Base-by-base conservation (phyloP, 2,113 vertebrate genomes). In the Pseudopipra pipra region DNA sequence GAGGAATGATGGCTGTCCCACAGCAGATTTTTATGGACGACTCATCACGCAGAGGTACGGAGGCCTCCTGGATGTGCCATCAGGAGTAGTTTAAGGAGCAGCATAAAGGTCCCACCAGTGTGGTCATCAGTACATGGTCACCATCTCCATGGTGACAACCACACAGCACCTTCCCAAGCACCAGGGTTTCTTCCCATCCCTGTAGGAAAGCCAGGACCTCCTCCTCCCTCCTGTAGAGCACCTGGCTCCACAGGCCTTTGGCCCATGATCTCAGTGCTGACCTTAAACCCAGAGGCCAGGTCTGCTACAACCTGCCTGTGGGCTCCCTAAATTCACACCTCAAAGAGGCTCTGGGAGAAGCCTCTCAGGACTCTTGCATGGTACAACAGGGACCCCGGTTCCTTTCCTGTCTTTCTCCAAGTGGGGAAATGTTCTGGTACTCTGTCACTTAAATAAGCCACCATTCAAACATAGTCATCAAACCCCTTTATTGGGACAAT, bases 401-500 rank as follows among this genome's bases (percentile, higher is more conserved):
- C 78, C 21, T 66, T 51, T 73, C 41, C 73, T 3, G 5, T 39
- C 55, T 35, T 41, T 86, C 52, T 54, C 31, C 0, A 4, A 65
- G 41, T 11, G 6, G 52, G 47, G 72, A 68, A 56, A 63, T 18
- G 11, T 47, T 89, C 55, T 65, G 24, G 22, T 22, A 85, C 52
- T 93, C 80, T 47, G 59, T 95, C 52, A 84, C 23, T 67, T 87
- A 76, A 65, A 82, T 55, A 81, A 95, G 65, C 74, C 68, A 83
- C 77, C 0, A 0, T 55, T 73, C 49, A 52, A 80, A 71, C 8
- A 27, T 5, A 71, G 67, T 25, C 15, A 2, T 88, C 86, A 85
- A 51, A 71, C 35, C 23, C 6, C 77, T 96, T 96, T 92, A 95
- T 37, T 65, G 90, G 82, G 52, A 84, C 86, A 89, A 94, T 96